phyloP scores from a whole-genome alignment of 2,888 invertebrate species.

The Hedya salicella region DNA sequence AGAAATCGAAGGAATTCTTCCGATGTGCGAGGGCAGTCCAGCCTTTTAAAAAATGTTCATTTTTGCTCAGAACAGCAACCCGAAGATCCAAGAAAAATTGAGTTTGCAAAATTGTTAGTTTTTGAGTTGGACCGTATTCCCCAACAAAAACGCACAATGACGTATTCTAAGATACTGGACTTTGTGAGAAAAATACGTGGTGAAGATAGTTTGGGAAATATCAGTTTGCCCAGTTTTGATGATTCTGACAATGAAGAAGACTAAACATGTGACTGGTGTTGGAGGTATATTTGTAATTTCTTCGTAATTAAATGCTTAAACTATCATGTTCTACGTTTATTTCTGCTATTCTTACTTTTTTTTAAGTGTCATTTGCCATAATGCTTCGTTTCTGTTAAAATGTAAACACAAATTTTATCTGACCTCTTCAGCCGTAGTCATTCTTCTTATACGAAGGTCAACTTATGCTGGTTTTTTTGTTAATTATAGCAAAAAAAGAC shows the following conservation, averaged over 20 bases:
- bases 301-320: too few species aligned
- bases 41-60: constrained; percentile 7
- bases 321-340: too few species aligned
- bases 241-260: background rate
- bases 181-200: constrained; percentile 9
- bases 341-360: too few species aligned
- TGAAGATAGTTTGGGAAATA: constrained; percentile 16
- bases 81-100: constrained; percentile 9
- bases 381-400: too few species aligned
- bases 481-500: constrained; percentile 1
- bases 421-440: constrained; percentile 1
- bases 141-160: constrained; percentile 19
- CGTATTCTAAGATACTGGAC: constrained; percentile 20
- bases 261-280: too few species aligned
- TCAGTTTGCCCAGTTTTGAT: constrained; percentile 19
- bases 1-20: constrained; percentile 3
- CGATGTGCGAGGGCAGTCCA: constrained; percentile 6
- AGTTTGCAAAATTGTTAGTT: constrained; percentile 17
- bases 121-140: constrained; percentile 21
- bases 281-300: too few species aligned
- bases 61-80: background rate
- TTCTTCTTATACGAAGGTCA: constrained; percentile 3
- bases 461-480: background rate
- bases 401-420: background rate
- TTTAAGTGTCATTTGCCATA: too few species aligned